These are phyloP conservation scores for Lycocerus yunnanus DNA, from an alignment of 2,888 invertebrate species.

Conservation along the genomic window DNA sequence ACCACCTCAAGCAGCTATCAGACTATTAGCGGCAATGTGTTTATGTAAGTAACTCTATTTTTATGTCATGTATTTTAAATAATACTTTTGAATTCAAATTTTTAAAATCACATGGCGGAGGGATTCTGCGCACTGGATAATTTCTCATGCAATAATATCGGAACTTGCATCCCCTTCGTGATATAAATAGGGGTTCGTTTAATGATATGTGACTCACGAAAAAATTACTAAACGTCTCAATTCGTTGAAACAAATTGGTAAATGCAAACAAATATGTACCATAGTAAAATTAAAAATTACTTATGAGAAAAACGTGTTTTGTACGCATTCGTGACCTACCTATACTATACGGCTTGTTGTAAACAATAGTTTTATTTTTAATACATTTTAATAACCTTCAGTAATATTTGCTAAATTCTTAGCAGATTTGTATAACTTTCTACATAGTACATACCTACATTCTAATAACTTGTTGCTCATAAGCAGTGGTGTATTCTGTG, in stretches of 20 bases:
- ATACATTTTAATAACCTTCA: background rate
- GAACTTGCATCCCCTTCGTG: background rate
- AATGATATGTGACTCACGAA: background rate
- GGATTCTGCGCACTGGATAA: background rate
- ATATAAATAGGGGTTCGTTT: background rate
- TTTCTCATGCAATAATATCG: background rate
- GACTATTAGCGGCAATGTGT: conserved; percentile 81
- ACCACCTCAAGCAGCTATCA: conserved; percentile 76
- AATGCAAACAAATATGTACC: no score
- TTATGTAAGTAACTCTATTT: conserved; percentile 70
- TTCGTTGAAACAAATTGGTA: background rate
- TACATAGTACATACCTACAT: no score
- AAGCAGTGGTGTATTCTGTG: no score
- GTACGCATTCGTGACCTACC: background rate
- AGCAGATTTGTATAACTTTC: background rate
- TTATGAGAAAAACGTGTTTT: background rate
- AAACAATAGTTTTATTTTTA: background rate
- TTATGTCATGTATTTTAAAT: background rate
- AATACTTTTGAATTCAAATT: background rate
- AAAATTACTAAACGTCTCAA: background rate
- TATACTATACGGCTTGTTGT: background rate
- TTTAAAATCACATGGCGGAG: background rate
- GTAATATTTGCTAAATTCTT: background rate
- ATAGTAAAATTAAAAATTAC: background rate
- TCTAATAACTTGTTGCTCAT: background rate